Evolutionary conservation across 2,797 vertebrate species (phyloP).

Genomic region (Halcyon leucocephala): DNA sequence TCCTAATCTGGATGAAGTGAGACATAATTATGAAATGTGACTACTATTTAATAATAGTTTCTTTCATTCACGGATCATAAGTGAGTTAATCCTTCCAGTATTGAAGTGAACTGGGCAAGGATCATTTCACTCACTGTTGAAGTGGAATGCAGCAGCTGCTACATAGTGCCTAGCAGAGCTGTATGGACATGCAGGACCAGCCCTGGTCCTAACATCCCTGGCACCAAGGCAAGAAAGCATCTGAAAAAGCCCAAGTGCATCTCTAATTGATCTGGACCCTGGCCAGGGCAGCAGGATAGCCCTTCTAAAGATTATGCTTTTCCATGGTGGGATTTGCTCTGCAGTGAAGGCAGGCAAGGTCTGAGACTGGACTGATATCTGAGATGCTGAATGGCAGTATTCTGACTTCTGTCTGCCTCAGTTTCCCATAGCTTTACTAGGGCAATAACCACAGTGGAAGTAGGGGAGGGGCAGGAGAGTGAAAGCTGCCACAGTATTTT

Average conservation of each 20-base stretch:
- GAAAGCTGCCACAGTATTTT: slow-evolving; percentile 22
- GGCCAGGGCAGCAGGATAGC: neutral
- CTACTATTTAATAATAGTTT: slow-evolving; percentile 23
- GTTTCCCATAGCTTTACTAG: slow-evolving; percentile 27
- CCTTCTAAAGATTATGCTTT: neutral
- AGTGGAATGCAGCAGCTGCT: neutral
- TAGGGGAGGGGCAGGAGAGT: neutral
- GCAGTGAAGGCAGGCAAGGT: neutral
- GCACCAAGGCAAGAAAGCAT: neutral
- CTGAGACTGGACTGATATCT: accelerated
- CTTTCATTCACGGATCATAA: neutral
- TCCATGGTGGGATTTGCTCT: neutral
- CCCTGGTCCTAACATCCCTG: neutral
- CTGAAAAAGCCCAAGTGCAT: neutral
- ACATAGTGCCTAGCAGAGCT: neutral
- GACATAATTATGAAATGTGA: slow-evolving; percentile 1
- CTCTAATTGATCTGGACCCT: neutral
- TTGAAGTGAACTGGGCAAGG: neutral
- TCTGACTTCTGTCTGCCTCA: neutral
- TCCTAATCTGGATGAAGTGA: neutral
- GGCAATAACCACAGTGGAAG: neutral
- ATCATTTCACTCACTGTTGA: neutral
- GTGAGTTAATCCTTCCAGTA: neutral
- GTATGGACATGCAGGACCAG: neutral
- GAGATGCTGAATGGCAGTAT: neutral